Evolutionary conservation across 2,797 vertebrate species (phyloP).

Genomic region (Rhynchotus rufescens): DNA sequence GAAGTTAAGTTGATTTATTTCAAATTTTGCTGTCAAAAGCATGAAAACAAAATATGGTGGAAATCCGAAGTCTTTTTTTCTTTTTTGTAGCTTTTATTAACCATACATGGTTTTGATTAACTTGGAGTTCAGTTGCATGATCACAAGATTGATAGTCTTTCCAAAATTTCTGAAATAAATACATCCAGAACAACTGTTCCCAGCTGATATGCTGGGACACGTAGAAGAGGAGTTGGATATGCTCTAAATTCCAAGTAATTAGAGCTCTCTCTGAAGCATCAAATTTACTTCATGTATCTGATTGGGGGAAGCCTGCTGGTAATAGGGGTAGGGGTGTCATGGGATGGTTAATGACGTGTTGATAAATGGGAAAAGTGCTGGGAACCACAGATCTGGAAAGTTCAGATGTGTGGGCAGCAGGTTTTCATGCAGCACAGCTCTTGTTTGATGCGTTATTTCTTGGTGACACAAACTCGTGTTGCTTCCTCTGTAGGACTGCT

Average conservation of each 20-base stretch:
- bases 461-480: background rate
- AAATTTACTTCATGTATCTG: background rate
- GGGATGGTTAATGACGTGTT: background rate
- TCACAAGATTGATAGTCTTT: background rate
- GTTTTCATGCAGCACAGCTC: background rate
- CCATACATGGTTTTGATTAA: background rate
- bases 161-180: background rate
- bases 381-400: background rate
- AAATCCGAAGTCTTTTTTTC: background rate
- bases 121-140: background rate
- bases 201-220: background rate
- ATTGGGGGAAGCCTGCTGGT: background rate
- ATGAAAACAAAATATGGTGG: background rate
- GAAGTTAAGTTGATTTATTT: background rate
- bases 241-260: conserved; percentile 11
- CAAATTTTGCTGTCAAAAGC: background rate
- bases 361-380: background rate
- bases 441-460: background rate
- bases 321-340: background rate
- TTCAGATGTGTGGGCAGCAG: background rate
- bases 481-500: background rate
- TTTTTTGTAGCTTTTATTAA: background rate
- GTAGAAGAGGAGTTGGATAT: background rate
- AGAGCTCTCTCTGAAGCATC: background rate
- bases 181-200: background rate